Conservation (phyloP, 2,797 vertebrate species). For the Cephalopachus bancanus region DNA sequence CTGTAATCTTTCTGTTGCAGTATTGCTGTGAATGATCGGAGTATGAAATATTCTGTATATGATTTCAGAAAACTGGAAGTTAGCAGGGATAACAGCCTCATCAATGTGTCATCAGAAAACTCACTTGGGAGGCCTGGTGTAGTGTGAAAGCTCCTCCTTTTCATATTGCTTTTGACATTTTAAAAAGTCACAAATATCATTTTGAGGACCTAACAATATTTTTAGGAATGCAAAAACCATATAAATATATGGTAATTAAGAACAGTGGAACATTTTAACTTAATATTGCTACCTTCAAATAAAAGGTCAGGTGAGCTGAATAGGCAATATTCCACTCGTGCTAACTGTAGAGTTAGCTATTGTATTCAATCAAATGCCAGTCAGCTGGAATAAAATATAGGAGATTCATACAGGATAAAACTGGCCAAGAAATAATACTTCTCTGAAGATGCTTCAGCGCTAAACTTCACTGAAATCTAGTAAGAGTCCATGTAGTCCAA, state of each 20-base stretch:
- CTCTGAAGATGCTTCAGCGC: not conserved
- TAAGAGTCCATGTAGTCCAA: not conserved
- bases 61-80: slow-evolving; percentile 52
- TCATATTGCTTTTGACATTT: not conserved
- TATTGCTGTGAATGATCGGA: not conserved
- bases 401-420: not conserved
- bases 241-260: not conserved
- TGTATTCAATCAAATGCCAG: not conserved
- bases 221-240: not conserved
- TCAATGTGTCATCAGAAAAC: slow-evolving; percentile 11
- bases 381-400: not conserved
- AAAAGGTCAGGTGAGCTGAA: not conserved
- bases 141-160: not conserved
- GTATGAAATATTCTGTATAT: slow-evolving; percentile 31
- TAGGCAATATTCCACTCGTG: not conserved
- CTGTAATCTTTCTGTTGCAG: slow-evolving; percentile 46
- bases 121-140: not conserved
- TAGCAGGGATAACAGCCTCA: not conserved
- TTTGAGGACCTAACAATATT: not conserved
- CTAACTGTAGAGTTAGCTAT: not conserved
- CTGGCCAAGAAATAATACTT: not conserved
- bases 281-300: not conserved
- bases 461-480: not conserved
- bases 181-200: not conserved
- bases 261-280: not conserved